Conservation (phyloP, 2,797 vertebrate genomes). For the Chromis chromis region DNA sequence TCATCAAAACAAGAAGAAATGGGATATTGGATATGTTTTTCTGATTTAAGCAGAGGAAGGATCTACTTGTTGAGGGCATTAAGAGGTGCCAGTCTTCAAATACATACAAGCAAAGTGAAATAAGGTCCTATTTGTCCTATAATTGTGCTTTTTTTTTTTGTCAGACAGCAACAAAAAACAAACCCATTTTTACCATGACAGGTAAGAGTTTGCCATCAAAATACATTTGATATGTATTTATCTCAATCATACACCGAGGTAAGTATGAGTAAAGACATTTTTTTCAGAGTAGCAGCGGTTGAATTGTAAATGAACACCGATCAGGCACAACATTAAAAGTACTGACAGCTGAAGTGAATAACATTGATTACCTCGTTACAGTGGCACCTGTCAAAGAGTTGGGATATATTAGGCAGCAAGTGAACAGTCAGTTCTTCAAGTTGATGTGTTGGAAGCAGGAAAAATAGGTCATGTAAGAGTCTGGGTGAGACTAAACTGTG, state of each 20-base stretch:
- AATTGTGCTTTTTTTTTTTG: background rate
- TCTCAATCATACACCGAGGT: background rate
- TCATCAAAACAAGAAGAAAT: slow-evolving; percentile 10
- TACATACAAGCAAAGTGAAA: background rate
- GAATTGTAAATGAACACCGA: too few species aligned
- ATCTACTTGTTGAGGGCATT: background rate
- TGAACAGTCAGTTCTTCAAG: too few species aligned
- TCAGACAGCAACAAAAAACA: background rate
- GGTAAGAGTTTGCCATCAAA: background rate
- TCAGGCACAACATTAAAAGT: too few species aligned
- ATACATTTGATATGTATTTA: background rate
- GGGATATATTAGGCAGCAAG: too few species aligned
- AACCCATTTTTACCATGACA: background rate
- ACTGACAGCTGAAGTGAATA: too few species aligned
- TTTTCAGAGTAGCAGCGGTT: too few species aligned
- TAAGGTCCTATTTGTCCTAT: background rate
- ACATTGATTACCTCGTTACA: too few species aligned
- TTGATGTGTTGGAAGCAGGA: too few species aligned
- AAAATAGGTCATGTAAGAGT: too few species aligned
- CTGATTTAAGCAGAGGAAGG: background rate
- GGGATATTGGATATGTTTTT: background rate
- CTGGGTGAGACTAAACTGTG: too few species aligned
- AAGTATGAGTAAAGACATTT: too few species aligned
- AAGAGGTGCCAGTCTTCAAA: background rate
- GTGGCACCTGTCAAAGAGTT: too few species aligned